These are phyloP conservation scores for Tribolium madens DNA, from an alignment of 1,140 invertebrate genomes.

Conservation along the genomic window DNA sequence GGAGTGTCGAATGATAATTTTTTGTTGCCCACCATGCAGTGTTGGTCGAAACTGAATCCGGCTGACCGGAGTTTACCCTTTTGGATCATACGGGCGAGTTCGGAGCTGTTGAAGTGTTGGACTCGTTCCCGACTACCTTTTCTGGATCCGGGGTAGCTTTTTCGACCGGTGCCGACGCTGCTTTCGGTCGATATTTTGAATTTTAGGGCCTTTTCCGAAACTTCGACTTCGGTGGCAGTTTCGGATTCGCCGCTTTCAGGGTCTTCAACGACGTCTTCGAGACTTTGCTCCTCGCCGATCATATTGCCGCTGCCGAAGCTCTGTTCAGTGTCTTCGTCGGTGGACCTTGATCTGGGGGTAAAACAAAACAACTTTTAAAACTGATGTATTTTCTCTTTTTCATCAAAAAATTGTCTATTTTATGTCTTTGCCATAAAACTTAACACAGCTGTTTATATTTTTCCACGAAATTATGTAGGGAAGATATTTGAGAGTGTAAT, in stretches of 20 bases:
- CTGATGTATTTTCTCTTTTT: too few species aligned
- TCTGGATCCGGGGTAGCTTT: slow-evolving; percentile 72
- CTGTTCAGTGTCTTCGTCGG: slow-evolving; percentile 62
- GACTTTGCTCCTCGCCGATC: slow-evolving; percentile 69
- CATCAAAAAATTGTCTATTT: too few species aligned
- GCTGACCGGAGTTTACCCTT: slow-evolving; percentile 60
- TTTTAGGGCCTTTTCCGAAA: slow-evolving; percentile 81
- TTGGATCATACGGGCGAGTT: slow-evolving; percentile 59
- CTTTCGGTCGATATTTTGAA: slow-evolving; percentile 81
- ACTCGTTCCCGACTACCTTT: slow-evolving; percentile 71
- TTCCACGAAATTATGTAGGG: too few species aligned
- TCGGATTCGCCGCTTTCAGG: slow-evolving; percentile 75
- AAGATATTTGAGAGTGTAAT: too few species aligned
- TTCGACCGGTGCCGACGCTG: slow-evolving; percentile 67
- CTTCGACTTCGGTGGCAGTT: slow-evolving; percentile 81
- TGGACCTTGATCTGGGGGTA: slow-evolving; percentile 61
- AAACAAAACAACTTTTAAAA: slow-evolving; percentile 4
- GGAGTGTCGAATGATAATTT: slow-evolving; percentile 63
- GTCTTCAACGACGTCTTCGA: slow-evolving; percentile 72
- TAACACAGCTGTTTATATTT: too few species aligned
- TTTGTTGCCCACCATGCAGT: slow-evolving; percentile 60
- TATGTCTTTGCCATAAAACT: too few species aligned
- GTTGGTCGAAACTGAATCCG: slow-evolving; percentile 64
- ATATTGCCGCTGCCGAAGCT: slow-evolving; percentile 52
- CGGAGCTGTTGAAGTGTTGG: slow-evolving; percentile 62